These are phyloP conservation scores for Alcis repandata DNA, from an alignment of 2,888 invertebrate genomes.

Conservation along the genomic window DNA sequence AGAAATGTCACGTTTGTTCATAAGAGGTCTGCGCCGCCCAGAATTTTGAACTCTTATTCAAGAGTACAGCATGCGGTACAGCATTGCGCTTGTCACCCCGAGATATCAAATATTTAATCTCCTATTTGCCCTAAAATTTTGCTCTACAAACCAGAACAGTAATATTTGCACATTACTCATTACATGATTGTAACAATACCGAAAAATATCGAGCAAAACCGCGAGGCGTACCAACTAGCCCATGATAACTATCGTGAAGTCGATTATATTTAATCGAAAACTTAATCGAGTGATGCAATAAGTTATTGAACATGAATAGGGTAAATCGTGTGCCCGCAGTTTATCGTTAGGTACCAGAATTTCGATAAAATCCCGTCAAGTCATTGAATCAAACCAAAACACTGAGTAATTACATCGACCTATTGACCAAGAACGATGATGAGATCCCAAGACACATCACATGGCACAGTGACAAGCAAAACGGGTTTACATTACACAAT, in stretches of 20 bases:
- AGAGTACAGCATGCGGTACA: no score
- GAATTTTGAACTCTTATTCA: no score
- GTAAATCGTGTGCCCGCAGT: slow-evolving; percentile 21
- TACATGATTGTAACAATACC: no score
- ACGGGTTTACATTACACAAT: slow-evolving; percentile 9
- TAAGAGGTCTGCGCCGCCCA: no score
- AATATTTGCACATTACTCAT: no score
- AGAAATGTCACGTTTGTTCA: no score
- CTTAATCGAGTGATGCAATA: slow-evolving; percentile 15
- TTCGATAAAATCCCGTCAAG: slow-evolving; percentile 29
- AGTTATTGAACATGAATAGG: slow-evolving; percentile 14
- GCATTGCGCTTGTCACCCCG: no score
- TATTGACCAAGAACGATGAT: slow-evolving; percentile 32
- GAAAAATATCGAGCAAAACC: no score
- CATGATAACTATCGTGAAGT: neutral
- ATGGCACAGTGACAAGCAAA: slow-evolving; percentile 25
- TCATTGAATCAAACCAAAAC: slow-evolving; percentile 36
- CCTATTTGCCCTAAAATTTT: no score
- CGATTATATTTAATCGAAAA: neutral
- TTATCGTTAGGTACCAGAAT: slow-evolving; percentile 13
- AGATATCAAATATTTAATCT: no score
- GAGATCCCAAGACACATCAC: slow-evolving; percentile 6
- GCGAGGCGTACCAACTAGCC: no score
- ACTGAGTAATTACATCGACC: slow-evolving; percentile 34
- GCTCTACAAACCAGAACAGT: no score